phyloP scores from a whole-genome alignment of 2,797 vertebrate species.

The Decapterus maruadsi region DNA sequence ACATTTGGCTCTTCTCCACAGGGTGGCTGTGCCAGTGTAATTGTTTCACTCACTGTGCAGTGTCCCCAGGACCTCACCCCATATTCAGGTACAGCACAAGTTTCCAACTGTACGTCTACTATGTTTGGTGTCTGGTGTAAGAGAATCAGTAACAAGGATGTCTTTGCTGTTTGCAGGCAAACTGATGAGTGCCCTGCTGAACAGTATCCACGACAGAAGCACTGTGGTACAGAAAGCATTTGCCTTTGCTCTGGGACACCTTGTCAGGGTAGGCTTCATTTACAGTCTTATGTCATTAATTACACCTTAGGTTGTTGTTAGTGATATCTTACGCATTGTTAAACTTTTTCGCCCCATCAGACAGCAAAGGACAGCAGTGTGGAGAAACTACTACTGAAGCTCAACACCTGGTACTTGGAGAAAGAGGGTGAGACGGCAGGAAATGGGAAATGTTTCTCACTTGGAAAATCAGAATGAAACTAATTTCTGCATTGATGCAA shows the following conservation, averaged over 20 bases:
- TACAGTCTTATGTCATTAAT: neutral
- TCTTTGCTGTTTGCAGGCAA: conserved; percentile 86
- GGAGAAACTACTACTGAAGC: conserved; percentile 95
- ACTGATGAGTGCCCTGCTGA: conserved; percentile 96
- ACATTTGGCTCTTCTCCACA: conserved; percentile 67
- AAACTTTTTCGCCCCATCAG: conserved; percentile 76
- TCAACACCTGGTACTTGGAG: conserved; percentile 95
- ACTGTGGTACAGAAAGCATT: conserved; percentile 94
- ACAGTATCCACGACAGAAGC: conserved; percentile 93
- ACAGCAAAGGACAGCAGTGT: conserved; percentile 94
- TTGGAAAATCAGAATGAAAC: neutral
- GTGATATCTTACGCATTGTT: neutral
- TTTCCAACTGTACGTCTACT: neutral
- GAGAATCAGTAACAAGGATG: neutral
- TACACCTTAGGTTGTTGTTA: neutral
- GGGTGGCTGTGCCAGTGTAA: conserved; percentile 97
- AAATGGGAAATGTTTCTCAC: neutral
- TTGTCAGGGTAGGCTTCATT: conserved; percentile 90
- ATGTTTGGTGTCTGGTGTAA: neutral
- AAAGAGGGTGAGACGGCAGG: conserved; percentile 90
- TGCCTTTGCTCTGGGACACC: conserved; percentile 95
- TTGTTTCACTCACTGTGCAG: conserved; percentile 96
- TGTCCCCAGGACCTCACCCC: conserved; percentile 97
- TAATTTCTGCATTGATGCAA: neutral
- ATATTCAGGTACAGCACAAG: conserved; percentile 88